Base-by-base conservation (phyloP, 1,140 invertebrate genomes). In the Bombus pascuorum region DNA sequence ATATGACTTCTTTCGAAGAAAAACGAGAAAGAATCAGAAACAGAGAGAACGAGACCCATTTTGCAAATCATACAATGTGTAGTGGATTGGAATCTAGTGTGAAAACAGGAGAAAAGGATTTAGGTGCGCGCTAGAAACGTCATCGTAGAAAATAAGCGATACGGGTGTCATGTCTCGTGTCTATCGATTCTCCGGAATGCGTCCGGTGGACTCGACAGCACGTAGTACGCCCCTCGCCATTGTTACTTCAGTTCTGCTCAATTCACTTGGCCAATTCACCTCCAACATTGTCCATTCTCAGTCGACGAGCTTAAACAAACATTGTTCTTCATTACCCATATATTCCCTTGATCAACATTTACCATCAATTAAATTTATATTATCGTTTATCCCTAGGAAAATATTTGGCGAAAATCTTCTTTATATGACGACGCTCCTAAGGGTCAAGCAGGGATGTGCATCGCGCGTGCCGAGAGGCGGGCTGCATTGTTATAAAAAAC, bases 381-480 rank as follows among this genome's bases (percentile, higher is more conserved):
- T 12, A 77, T 66, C 1, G 18, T 75, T 59, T 4, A 22, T 76
- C 47, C 37, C 39, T 70, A 12, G 3, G 3, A 76, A 39, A 22
- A 72, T 47, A 75, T 28, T 76, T 83, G 44, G 25, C n/a, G 25
- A 71, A 62, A 34, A 77, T 42, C 28, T 39, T 39, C 25, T 37
- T 79, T 42, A 80, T 25, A 66, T 37, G 80, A 90, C 87, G 89
- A 90, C 89, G 86, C 84, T 85, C 71, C 89, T 86, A 89, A 86
- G 65, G 81, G 84, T 76, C 76, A 86, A 85, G 77, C 81, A 74
- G 85, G 87, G 81, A 87, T 86, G 84, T 90, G 87, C 72, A 88
- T 94, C 94, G 93, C 94, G 94, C 93, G 89, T 92, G 89, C 87
- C 89, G 93, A 94, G 93, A 94, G 93, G 91, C 91, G 93, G 92